Evolutionary conservation across 2,888 invertebrate genomes (phyloP).

Genomic region (Rhabditophanes sp.): DNA sequence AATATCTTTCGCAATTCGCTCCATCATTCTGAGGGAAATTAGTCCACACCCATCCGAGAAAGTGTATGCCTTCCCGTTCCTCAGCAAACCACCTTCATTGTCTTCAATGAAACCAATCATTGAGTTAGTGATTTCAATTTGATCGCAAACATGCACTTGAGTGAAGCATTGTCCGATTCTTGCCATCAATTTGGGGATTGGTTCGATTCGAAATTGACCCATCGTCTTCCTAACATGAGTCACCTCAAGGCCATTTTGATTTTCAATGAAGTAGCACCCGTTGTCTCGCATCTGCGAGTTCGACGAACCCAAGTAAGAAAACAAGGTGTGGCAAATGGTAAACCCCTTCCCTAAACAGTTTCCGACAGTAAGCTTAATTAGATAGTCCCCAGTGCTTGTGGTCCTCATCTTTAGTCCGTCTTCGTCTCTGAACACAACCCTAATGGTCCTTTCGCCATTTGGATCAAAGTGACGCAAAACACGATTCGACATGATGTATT

Average conservation of each 20-base stretch:
- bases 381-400: too few relatives aligned
- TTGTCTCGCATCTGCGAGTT: slow-evolving; percentile 42
- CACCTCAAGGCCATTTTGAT: slow-evolving; percentile 22
- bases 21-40: slow-evolving; percentile 9
- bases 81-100: slow-evolving; percentile 6
- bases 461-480: slow-evolving; percentile 34
- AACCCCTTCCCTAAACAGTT: too few relatives aligned
- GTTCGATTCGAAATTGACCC: slow-evolving; percentile 21
- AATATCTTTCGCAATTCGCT: slow-evolving; percentile 7
- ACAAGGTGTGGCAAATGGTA: too few relatives aligned
- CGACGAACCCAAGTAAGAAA: slow-evolving; percentile 39
- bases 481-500: slow-evolving; percentile 42
- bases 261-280: slow-evolving; percentile 33
- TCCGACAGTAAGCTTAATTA: too few relatives aligned
- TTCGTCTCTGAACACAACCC: slow-evolving; percentile 29
- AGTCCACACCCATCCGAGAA: slow-evolving; percentile 40
- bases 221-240: slow-evolving; percentile 10
- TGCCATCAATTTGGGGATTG: slow-evolving; percentile 44
- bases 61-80: slow-evolving; percentile 12
- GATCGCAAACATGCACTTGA: slow-evolving; percentile 21
- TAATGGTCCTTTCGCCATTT: too few relatives aligned
- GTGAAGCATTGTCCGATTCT: slow-evolving; percentile 46
- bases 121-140: too few relatives aligned
- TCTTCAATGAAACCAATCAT: slow-evolving; percentile 6
- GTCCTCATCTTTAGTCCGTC: slow-evolving; percentile 12